Base-by-base conservation (phyloP, 2,888 invertebrate species). In the Drosophila pseudotalamancana region DNA sequence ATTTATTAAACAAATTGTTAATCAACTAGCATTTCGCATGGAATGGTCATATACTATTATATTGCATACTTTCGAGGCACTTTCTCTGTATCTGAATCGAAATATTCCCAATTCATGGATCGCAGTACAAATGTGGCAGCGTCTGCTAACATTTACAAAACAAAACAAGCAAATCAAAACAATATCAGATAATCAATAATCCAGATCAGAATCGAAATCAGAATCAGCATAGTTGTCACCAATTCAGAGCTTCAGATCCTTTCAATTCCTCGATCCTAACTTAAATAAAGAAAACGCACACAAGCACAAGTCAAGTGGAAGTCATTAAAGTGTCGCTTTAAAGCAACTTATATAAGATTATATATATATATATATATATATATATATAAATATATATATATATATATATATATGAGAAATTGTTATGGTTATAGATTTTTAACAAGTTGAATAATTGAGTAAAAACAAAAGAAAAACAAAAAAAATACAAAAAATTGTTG, bases 381-480 rank as follows among this genome's bases (percentile, higher is more conserved):
- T 37, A 53, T 43, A 70, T 59, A 70, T 60, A 61, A 48, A 60
- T 27, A 49, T 37, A 63, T 59, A 72, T 57, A 51, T 55, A 66
- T 64, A 61, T 60, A 77, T 59, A 70, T 61, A 76, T 76, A 73
- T 69, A 81, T 87, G 64, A 77, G 68, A 85, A 88, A 78, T 87
- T 88, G 89, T 87, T 87, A 87, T 87, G 89, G 88, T 88, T 87
- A 88, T 85, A 87, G 88, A 83, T 88, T 88, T 87, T 87, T 87
- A 88, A 85, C 82, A 88, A 88, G 87, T 88, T 88, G 89, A 88
- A 88, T 89, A 89, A 86, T 88, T 89, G 89, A 83, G 84, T 89
- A 88, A 81, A 66, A 65, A 53, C 42, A 32, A 74, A 50, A 43
- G 27, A 74, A 78, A 80, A 87, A 78, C 59, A 69, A 80, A 77